phyloP scores from a whole-genome alignment of 2,797 vertebrate genomes.

The Mycteria americana region DNA sequence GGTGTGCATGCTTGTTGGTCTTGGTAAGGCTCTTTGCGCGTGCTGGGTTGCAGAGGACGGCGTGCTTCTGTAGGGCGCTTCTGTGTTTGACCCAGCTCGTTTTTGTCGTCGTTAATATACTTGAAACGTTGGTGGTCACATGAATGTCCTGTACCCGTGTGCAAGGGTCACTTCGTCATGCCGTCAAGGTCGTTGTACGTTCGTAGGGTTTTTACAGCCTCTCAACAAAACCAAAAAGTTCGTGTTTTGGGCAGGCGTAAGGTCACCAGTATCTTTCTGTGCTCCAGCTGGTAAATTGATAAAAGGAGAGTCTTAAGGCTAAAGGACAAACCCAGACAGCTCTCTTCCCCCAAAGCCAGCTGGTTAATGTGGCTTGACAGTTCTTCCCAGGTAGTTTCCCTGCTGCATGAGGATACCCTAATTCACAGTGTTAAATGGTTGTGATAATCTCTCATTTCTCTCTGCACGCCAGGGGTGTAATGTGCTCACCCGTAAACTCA shows the following conservation, averaged over 20 bases:
- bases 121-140: not conserved
- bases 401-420: not conserved
- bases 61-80: not conserved
- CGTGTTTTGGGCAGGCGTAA: not conserved
- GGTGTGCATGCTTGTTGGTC: not conserved
- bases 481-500: constrained; percentile 5
- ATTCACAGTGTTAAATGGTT: constrained; percentile 15
- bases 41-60: not conserved
- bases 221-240: not conserved
- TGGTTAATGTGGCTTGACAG: not conserved
- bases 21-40: not conserved
- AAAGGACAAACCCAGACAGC: not conserved
- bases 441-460: constrained; percentile 15
- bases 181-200: not conserved
- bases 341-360: not conserved
- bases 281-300: not conserved
- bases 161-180: not conserved
- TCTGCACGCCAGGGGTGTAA: not conserved
- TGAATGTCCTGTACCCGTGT: not conserved
- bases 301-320: not conserved
- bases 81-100: not conserved
- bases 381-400: not conserved
- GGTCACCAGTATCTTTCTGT: not conserved
- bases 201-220: not conserved
- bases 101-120: not conserved